Evolutionary conservation across 2,113 vertebrate genomes (phyloP), one percentile per base, ranked within the genome.

Genomic region (Notothenia coriiceps): DNA sequence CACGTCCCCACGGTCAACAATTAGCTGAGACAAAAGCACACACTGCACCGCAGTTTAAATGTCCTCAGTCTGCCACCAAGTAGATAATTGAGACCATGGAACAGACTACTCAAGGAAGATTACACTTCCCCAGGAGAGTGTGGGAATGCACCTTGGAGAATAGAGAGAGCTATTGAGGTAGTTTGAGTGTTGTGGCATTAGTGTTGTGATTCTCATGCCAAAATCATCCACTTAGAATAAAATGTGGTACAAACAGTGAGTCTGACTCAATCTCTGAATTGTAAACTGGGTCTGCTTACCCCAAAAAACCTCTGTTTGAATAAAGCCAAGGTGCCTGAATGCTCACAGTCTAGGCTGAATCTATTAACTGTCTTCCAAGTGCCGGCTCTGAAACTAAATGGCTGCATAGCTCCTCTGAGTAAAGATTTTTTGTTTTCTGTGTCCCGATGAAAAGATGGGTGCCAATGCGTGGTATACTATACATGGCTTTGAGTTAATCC

Each of bases 21-120:
- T 94, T 94, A 94, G 85, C 87, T 43, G 74, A 91, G 84, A 93
- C 92, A 91, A 93, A 92, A 87, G 90, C 84, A 14, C 82, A 81
- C 11, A 33, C 74, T 62, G 81, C 87, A 77, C 86, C 66, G 47
- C 67, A 47, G 85, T 90, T 90, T 89, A 89, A 92, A 94, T 88
- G 85, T 86, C 88, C 88, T 86, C 89, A 67, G 87, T 81, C 88
- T 91, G 91, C 83, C 88, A 86, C 88, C 66, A 77, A 90, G 90
- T 79, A 88, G 92, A 92, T 92, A 93, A 93, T 89, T 91, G 89
- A 91, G 90, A 90, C 85, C 81, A 77, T 63, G 83, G 88, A 90
- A 91, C 75, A 87, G 80, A 89, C 83, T 70, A 89, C 88, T 91
- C 66, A 17, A 74, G 80, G 83, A 92, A 92, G 91, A 90, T 85